Conservation (phyloP, 2,113 vertebrate species). For the Apeltes quadracus region DNA sequence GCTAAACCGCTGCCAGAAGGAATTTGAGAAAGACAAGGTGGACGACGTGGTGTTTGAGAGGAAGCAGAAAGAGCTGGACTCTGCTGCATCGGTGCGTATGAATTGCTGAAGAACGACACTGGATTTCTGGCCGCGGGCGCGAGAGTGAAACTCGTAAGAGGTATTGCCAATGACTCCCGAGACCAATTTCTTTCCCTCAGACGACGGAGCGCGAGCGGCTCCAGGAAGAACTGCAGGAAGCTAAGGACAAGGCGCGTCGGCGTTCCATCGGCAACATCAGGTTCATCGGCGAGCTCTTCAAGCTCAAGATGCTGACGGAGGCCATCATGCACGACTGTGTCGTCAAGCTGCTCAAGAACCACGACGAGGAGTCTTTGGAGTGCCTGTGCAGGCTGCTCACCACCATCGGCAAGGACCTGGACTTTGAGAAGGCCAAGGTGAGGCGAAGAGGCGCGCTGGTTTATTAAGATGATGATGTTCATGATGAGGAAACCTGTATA, state of each 20-base stretch:
- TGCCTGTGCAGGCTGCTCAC: conserved; percentile 95
- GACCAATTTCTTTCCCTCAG: conserved; percentile 62
- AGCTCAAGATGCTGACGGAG: conserved; percentile 97
- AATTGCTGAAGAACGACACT: not conserved
- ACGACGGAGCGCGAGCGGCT: conserved; percentile 88
- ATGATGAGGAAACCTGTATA: too few relatives aligned
- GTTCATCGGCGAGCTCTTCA: conserved; percentile 98
- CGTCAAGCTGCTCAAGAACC: conserved; percentile 97
- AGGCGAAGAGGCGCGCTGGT: conserved; percentile 15
- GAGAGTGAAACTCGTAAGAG: not conserved
- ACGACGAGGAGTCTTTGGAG: conserved; percentile 94
- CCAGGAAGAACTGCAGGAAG: conserved; percentile 92
- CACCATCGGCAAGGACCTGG: conserved; percentile 97
- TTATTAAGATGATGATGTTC: too few relatives aligned
- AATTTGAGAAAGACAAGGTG: conserved; percentile 98
- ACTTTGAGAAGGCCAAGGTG: conserved; percentile 99
- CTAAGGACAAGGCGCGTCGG: conserved; percentile 93
- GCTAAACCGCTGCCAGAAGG: conserved; percentile 97
- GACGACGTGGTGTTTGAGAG: conserved; percentile 96
- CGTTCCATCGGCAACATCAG: conserved; percentile 98
- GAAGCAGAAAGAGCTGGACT: conserved; percentile 96
- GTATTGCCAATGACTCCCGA: not conserved
- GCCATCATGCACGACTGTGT: conserved; percentile 99
- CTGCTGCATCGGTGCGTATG: conserved; percentile 85
- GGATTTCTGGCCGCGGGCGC: not conserved